A percentile compares a stretch with the other conserved stretches of the same genome.
Conservation (phyloP, 2,888 invertebrate genomes). For the Melanostoma mellinum region DNA sequence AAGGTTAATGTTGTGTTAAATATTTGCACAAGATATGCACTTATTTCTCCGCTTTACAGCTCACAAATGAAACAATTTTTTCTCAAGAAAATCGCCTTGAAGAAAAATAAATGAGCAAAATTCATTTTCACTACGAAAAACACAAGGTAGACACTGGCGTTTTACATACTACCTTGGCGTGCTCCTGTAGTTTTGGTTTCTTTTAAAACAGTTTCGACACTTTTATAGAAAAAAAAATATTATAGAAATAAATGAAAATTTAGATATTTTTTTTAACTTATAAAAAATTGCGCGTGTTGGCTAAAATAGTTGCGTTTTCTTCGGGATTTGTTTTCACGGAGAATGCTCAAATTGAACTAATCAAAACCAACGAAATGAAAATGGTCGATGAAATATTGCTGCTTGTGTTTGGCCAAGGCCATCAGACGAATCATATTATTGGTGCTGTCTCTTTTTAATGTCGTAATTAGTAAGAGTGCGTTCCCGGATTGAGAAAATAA, state of each 20-base stretch:
- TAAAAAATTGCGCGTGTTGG: conserved; percentile 56
- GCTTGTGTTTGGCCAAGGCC: conserved; percentile 40
- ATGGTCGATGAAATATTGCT: conserved; percentile 42
- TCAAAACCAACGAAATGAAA: conserved; percentile 52
- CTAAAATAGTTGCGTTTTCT: conserved; percentile 26
- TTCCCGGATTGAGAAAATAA: neutral
- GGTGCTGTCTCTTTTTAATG: conserved; percentile 37
- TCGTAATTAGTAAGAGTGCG: neutral
- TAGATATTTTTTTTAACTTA: conserved; percentile 13
- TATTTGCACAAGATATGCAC: conserved; percentile 20
- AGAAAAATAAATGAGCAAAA: conserved; percentile 32
- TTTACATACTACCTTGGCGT: conserved; percentile 37
- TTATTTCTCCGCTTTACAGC: conserved; percentile 1
- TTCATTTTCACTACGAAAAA: conserved; percentile 45
- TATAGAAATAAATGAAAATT: neutral
- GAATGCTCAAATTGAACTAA: conserved; percentile 68
- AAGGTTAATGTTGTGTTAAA: neutral
- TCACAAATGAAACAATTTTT: neutral
- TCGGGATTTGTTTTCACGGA: conserved; percentile 40
- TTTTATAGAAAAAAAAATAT: neutral
- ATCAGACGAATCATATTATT: conserved; percentile 11
- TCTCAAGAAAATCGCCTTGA: conserved; percentile 8
- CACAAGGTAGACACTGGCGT: conserved; percentile 29
- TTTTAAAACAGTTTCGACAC: conserved; percentile 2
- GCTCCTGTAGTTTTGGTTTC: conserved; percentile 8